Base-by-base conservation (phyloP, 1,140 invertebrate genomes). In the Acarapis woodi region DNA sequence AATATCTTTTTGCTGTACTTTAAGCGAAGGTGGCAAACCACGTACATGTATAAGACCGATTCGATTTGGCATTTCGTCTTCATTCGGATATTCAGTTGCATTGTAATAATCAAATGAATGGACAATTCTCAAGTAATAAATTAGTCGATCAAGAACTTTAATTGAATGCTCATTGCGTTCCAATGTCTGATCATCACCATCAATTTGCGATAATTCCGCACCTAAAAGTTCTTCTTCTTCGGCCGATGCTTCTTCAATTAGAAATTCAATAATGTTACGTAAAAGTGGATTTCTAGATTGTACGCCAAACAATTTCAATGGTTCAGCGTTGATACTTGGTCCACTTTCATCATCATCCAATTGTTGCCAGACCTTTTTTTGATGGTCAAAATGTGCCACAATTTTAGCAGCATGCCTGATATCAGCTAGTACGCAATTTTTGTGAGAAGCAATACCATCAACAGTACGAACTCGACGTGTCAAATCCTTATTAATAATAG, bases 101-200 rank as follows among this genome's bases (percentile, higher is more conserved):
- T 88, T 93, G 53, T 99, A 99, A 52, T 88, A 99, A 57, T 99
- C 93, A 31, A 97, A 74, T 0, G 87, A 96, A 58, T 99, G 87
- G 0, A 99, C 93, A 31, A 97, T 68, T 24, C 93, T 67, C 42
- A 99, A 57, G 53, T 99, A 99, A 8, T 96, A 55, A 23, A 97
- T 66, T 28, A 99, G 63, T 24, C 71, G 59, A 51, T 80, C 77
- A 32, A 79, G 52, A 20, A 73, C 70, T 45, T 65, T 65, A 9
- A 77, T 60, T 15, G 85, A 49, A 22, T 63, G 56, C 38, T 71
- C 67, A 58, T 88, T 82, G 44, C 71, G 60, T 49, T 85, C 78
- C 16, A 87, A 23, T 12, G 35, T 21, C 28, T 41, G 26, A 24
- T 26, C 41, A 2, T 37, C 42, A 20, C 59, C 60, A 2, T 57